phyloP scores from a whole-genome alignment of 2,797 vertebrate species.

The Pampus argenteus region DNA sequence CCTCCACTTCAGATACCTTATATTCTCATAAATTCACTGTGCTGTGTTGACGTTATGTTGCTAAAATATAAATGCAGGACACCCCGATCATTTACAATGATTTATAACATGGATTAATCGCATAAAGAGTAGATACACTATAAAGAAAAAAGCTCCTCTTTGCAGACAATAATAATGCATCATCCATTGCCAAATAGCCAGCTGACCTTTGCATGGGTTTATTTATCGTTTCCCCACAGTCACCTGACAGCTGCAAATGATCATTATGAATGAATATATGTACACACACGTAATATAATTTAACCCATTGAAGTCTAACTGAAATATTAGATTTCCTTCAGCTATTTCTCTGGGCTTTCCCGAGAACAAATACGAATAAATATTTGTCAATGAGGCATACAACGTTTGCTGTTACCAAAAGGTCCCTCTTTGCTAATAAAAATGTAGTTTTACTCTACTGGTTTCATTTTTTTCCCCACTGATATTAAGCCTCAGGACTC shows the following conservation, averaged over 20 bases:
- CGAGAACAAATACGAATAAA: background rate
- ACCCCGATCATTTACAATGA: background rate
- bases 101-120: background rate
- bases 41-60: no score
- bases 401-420: background rate
- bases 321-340: background rate
- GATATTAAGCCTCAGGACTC: conserved; percentile 8
- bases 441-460: background rate
- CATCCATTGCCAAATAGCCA: conserved; percentile 33
- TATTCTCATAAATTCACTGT: background rate
- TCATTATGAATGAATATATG: conserved; percentile 28
- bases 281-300: conserved; percentile 21
- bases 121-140: conserved; percentile 2
- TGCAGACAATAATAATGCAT: conserved; percentile 50
- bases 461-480: conserved; percentile 16
- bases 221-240: conserved; percentile 39
- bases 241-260: conserved; percentile 38
- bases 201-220: conserved; percentile 39
- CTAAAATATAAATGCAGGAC: background rate
- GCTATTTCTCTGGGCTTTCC: background rate
- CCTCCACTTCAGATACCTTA: background rate
- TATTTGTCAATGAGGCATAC: background rate
- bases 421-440: background rate
- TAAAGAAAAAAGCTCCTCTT: conserved; percentile 23
- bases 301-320: background rate